Base-by-base conservation (phyloP, 1,140 invertebrate genomes). In the Rhizoglyphus robini region DNA sequence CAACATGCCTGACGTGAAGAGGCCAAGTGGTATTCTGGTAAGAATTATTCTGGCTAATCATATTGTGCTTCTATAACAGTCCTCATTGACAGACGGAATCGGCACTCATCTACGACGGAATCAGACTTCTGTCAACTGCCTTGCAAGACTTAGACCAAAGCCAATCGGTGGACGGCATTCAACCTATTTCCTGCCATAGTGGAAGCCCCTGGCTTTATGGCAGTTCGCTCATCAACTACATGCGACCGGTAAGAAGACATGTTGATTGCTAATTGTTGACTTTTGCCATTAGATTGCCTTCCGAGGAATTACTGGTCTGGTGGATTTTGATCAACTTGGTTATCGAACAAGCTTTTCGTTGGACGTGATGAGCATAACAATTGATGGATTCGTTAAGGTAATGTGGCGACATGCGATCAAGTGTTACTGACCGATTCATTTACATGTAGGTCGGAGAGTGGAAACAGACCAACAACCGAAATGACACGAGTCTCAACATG, bases 301-400 rank as follows among this genome's bases (percentile, higher is more conserved):
- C 81, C 83, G 84, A 69, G 93, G 93, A 1, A 77, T 96, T 68
- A 94, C 90, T 0, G 92, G 92, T 54, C 83, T 87, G 18, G 91
- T 96, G 68, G 90, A 90, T 75, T 96, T 96, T 75, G 90, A 95
- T 78, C 87, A 91, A 74, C 85, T 92, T 78, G 91, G 92, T 34
- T 93, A 90, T 75, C 80, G 93, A 65, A 88, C 87, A 3, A 88
- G 94, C 75, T 94, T 95, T 73, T 83, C 86, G 67, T 78, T 96
- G 54, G 89, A 93, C 73, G 88, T 96, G 67, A 86, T 94, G 48
- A 90, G 93, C 73, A 78, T 95, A 46, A 86, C 82, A 27, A 85
- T 87, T 67, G 68, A 75, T 62, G 72, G 71, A 32, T 62, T 74
- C 27, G 67, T 70, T 32, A 72, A 75, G 63, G n/a, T n/a, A n/a